Base-by-base conservation (phyloP, 2,113 vertebrate species). In the Spea multiplicata region DNA sequence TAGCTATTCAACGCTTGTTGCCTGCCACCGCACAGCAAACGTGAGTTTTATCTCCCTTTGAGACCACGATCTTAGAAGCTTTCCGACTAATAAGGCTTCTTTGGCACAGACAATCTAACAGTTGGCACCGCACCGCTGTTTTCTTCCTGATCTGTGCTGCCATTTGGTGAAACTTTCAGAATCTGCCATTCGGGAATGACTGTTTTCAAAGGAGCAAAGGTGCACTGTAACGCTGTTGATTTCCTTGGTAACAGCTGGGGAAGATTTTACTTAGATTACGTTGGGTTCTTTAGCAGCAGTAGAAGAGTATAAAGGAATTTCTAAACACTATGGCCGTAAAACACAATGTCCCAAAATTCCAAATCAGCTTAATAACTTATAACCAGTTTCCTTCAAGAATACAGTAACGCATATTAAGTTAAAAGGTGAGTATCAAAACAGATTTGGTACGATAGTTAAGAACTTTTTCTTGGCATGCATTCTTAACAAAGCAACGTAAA, bases 161-260 rank as follows among this genome's bases (percentile, higher is more conserved):
- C 74, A 78, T 71, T 78, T 78, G 76, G 76, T 78, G 68, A 71
- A 57, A 57, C 55, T 78, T 71, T 68, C 66, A 76, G 67, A 14
- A 71, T 10, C 9, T 70, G 75, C 47, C 75, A 70, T 71, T 71
- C 70, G 75, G 75, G 67, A 77, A 77, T 66, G 66, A 13, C 50
- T 64, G 55, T 67, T 77, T 50, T 12, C 53, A 71, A 52, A 64
- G 75, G 55, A 69, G 55, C 67, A 77, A 64, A 70, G 52, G 50
- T 62, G 53, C 62, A 53, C 13, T 66, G 48, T 67, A 45, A 45
- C 46, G 48, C 75, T 61, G 50, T 76, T 69, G 66, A 59, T 44
- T 70, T 44, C 30, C 75, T 57, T 8, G 30, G 13, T 62, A 50
- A 70, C 53, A 44, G 57, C 45, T 62, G 47, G 55, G 48, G 47